Conservation (phyloP, 2,113 vertebrate genomes). For the Laticauda laticaudata region DNA sequence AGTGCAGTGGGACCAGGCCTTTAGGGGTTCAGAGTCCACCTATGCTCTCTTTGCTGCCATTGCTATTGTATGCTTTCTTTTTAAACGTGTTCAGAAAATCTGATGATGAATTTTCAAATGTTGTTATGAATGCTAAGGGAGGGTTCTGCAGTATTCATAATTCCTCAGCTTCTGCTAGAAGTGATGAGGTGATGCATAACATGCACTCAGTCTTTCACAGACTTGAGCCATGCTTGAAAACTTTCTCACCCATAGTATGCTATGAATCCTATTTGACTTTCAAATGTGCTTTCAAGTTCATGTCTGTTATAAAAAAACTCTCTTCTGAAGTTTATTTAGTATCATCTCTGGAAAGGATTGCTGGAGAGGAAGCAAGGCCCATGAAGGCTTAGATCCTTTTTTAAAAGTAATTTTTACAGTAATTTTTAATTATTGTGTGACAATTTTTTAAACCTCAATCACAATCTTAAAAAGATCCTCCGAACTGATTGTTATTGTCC, state of each 20-base stretch:
- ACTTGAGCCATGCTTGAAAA: background rate
- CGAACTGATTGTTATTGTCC: background rate
- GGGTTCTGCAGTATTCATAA: background rate
- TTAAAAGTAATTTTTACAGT: too few species aligned
- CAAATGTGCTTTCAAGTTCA: background rate
- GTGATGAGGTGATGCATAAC: background rate
- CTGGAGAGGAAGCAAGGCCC: background rate
- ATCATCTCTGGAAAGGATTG: background rate
- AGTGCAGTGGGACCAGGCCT: too few species aligned
- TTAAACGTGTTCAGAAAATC: background rate
- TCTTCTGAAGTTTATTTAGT: background rate
- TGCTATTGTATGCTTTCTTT: background rate
- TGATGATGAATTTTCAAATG: too few species aligned
- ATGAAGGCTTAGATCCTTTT: background rate
- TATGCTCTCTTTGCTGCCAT: background rate
- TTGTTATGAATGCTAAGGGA: background rate
- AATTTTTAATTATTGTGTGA: background rate
- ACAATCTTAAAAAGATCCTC: background rate
- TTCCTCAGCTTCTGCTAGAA: background rate
- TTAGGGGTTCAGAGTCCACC: background rate
- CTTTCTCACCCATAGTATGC: background rate
- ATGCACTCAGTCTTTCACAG: background rate
- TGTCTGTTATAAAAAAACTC: background rate
- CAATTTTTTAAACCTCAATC: background rate
- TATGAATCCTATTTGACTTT: background rate